A percentile compares a stretch with the other conserved stretches of the same genome.
Evolutionary conservation across 2,888 invertebrate genomes (phyloP).

Genomic region (Eutolmus rufibarbis): DNA sequence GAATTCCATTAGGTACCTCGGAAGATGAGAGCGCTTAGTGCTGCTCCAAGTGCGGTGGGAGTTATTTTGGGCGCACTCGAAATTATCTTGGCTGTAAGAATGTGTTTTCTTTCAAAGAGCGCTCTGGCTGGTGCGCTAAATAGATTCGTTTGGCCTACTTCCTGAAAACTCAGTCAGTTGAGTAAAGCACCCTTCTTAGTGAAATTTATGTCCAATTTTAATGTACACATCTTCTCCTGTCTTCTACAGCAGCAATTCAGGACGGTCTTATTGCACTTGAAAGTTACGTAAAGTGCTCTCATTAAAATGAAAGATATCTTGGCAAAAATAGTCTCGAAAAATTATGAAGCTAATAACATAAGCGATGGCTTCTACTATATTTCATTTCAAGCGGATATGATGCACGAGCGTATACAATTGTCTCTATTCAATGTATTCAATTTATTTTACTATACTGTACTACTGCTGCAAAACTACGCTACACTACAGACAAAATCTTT

Average conservation of each 20-base stretch:
- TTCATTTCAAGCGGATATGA: background rate
- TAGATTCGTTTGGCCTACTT: background rate
- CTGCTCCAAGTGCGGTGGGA: background rate
- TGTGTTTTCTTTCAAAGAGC: background rate
- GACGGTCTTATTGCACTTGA: background rate
- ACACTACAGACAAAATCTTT: too few species aligned
- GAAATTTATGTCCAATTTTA: background rate
- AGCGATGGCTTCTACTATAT: background rate
- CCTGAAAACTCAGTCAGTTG: background rate
- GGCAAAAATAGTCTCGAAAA: background rate
- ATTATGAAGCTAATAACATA: background rate
- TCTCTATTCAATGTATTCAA: background rate
- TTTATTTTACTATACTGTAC: background rate
- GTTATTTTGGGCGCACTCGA: background rate
- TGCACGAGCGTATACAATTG: background rate
- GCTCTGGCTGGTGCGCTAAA: background rate
- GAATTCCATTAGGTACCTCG: background rate
- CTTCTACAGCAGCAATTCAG: background rate
- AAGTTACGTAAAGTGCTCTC: background rate
- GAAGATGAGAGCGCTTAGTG: background rate
- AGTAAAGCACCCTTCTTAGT: background rate
- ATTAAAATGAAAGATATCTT: background rate
- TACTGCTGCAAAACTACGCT: too few species aligned
- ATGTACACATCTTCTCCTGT: background rate
- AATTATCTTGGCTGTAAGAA: background rate